These are phyloP conservation scores for Pristionchus entomophagus DNA, from an alignment of 2,888 invertebrate genomes.

Conservation along the genomic window DNA sequence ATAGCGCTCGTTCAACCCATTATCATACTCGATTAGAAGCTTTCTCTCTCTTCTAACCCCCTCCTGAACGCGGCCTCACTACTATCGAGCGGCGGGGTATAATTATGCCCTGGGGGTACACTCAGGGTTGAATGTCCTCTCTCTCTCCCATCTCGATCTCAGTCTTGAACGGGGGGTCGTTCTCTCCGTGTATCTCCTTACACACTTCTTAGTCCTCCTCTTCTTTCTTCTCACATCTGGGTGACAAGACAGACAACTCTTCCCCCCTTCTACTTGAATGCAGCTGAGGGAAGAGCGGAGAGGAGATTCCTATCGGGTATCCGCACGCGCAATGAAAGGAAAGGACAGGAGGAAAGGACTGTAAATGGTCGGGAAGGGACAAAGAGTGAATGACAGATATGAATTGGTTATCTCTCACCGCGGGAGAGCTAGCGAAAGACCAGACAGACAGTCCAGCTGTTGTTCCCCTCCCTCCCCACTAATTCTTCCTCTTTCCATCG, in stretches of 20 bases:
- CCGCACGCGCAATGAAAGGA: neutral
- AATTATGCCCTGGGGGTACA: conserved; percentile 16
- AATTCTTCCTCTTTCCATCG: neutral
- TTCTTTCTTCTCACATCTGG: conserved; percentile 3
- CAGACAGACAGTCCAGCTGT: too few relatives aligned
- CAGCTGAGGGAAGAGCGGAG: neutral
- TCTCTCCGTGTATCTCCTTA: neutral
- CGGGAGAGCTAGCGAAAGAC: neutral
- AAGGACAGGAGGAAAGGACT: neutral
- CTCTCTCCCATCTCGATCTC: neutral
- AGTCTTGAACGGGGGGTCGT: neutral
- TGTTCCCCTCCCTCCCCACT: neutral
- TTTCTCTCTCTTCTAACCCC: neutral
- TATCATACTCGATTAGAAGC: conserved; percentile 8
- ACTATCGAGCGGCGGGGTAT: neutral
- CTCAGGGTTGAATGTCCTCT: neutral
- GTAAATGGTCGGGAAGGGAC: neutral
- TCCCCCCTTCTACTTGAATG: neutral
- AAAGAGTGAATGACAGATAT: conserved; percentile 22
- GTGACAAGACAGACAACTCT: neutral
- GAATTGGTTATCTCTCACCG: too few relatives aligned
- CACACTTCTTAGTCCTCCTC: conserved; percentile 4
- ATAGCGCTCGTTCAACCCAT: neutral
- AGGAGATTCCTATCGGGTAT: neutral
- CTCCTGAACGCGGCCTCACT: neutral